Base-by-base conservation (phyloP, 1,140 invertebrate species). In the Proales similis region DNA sequence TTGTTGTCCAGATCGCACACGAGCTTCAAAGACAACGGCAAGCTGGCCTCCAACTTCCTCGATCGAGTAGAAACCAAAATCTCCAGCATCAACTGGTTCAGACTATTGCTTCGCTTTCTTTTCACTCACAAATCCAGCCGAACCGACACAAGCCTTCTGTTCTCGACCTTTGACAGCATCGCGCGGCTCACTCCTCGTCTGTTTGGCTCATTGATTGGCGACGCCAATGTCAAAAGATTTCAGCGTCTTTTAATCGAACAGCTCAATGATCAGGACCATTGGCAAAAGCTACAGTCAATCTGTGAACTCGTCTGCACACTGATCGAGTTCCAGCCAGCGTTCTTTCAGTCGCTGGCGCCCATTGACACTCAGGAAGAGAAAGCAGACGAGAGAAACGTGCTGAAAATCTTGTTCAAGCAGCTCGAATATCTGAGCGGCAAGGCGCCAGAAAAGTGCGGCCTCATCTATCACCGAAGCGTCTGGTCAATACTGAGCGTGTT, bases 41-140 rank as follows among this genome's bases (percentile, higher is more conserved):
- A n/a, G n/a, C n/a, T n/a, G n/a, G n/a, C n/a, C n/a, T n/a, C n/a
- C n/a, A n/a, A n/a, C n/a, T n/a, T n/a, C n/a, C n/a, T n/a, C n/a
- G n/a, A n/a, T n/a, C n/a, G n/a, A n/a, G n/a, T n/a, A n/a, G n/a
- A n/a, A n/a, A n/a, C n/a, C n/a, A n/a, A n/a, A n/a, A n/a, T n/a
- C n/a, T n/a, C n/a, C n/a, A n/a, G n/a, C n/a, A n/a, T n/a, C n/a
- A n/a, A n/a, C n/a, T n/a, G n/a, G n/a, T n/a, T n/a, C n/a, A n/a
- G n/a, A n/a, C n/a, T n/a, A n/a, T n/a, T n/a, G n/a, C n/a, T n/a
- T n/a, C n/a, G n/a, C n/a, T n/a, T n/a, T n/a, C n/a, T n/a, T n/a
- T n/a, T n/a, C n/a, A 57, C 45, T 20, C 45, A 42, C 45, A 57
- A 57, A 42, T 26, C 51, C 4, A 57, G 45, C 12, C 51, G 45